These are phyloP conservation scores for Tenthredo distinguenda DNA, from an alignment of 2,888 invertebrate species.

Conservation along the genomic window DNA sequence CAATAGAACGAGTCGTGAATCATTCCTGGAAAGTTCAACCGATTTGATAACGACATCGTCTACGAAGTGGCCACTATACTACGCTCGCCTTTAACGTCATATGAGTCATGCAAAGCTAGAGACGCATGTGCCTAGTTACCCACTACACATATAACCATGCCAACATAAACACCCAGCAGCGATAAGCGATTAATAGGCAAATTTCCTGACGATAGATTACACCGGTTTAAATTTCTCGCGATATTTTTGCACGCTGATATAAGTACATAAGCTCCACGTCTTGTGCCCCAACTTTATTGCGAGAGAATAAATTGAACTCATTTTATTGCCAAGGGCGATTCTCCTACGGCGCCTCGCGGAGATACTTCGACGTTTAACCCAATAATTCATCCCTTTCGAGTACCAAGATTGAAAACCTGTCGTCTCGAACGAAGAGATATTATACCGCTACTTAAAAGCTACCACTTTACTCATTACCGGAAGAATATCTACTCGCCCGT, in stretches of 20 bases:
- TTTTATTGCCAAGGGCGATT: conserved; percentile 4
- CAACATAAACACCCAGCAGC: conserved; percentile 31
- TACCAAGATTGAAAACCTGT: conserved; percentile 38
- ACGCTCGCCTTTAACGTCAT: conserved; percentile 2
- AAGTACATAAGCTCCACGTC: not conserved
- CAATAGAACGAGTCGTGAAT: conserved; percentile 3
- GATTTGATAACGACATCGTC: conserved; percentile 19
- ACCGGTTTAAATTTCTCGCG: not conserved
- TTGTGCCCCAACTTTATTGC: conserved; percentile 12
- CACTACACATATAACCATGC: not conserved
- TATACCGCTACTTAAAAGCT: not conserved
- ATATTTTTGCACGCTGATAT: not conserved
- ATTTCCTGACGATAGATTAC: conserved; percentile 40
- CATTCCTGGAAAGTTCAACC: conserved; percentile 35
- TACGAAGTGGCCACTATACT: not conserved
- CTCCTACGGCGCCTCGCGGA: not conserved
- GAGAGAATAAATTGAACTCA: conserved; percentile 31
- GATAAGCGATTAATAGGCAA: conserved; percentile 46
- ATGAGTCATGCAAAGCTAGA: conserved; percentile 28
- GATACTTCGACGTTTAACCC: conserved; percentile 21
- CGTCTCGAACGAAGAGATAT: conserved; percentile 31
- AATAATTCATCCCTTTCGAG: conserved; percentile 28
- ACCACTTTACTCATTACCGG: conserved; percentile 27
- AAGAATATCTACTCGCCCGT: conserved; percentile 9
- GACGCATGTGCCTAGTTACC: not conserved